Evolutionary conservation across 2,113 vertebrate genomes (phyloP), one percentile per base, ranked within the genome.

Genomic region (Dinomys branickii): DNA sequence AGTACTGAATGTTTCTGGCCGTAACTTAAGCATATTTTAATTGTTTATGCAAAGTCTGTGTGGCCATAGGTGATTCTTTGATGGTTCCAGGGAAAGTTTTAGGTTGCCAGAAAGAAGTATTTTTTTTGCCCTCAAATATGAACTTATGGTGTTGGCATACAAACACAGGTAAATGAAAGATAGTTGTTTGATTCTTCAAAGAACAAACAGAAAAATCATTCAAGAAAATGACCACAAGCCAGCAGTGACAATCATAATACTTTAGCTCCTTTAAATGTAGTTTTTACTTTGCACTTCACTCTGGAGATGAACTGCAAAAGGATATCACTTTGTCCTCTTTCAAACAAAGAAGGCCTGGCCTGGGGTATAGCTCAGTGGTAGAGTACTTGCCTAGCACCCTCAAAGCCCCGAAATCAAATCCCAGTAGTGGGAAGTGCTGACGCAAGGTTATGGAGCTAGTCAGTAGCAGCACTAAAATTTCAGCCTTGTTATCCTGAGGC

Each of bases 101-200:
- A 13, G 28, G 20, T 94, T 91, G 28, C 14, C 47, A 83, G 59
- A 92, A 96, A 59, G 81, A 59, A 4, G 81, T 78, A n/a, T 63
- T 90, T 91, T 95, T 94, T 9, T 3, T 85, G n/a, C 73, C 5
- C 28, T 87, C 17, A 17, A 0, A 1, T 28, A 50, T 94, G 84
- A 96, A 24, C 17, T 69, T 63, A 41, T 17, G 50, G 26, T 71
- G 54, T 58, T 91, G 30, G 78, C 87, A 93, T 90, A 52, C 3
- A 87, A n/a, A 69, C 56, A 71, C 0, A 1, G 5, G 17, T 22
- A 78, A 83, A 77, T 61, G 69, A 85, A 92, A 96, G 58, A 9
- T 33, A 67, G 16, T 83, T 96, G 5, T 77, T 92, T 30, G 30
- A 58, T 73, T 85, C 95, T 24, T 95, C 52, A 58, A 92, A 44